Base-by-base conservation (phyloP, 2,888 invertebrate genomes). In the Kuschelorhynchus macadamiae region DNA sequence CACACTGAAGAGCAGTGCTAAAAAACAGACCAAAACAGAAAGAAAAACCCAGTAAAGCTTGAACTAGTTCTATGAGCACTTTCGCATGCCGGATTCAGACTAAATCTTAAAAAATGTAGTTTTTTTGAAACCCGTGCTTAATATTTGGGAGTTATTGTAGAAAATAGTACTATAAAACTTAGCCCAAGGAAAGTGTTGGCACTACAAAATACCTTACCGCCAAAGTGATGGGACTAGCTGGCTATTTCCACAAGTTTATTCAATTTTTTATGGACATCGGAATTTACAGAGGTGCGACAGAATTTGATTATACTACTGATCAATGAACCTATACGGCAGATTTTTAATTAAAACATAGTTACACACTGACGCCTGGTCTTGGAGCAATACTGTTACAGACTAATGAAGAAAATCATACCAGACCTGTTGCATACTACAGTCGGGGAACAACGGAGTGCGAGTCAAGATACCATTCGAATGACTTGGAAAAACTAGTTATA, bases 401-500 rank as follows among this genome's bases (percentile, higher is more conserved):
- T 11, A 18, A 33, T 11, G 11, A 39, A 1, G 55, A 55, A 2
- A 1, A 46, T 0, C 9, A 25, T 16, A 3, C 42, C 9, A n/a
- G 32, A n/a, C 64, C 64, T 14, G 49, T 64, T 16, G 64, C 64
- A 9, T 66, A 64, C 20, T 68, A 57, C 32, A 68, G 64, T 30
- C 16, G 69, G 18, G 14, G 66, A 2, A 69, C 66, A 9, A 69
- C 65, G 5, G 50, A 60, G 5, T 59, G 20, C 21, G 71, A 71
- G 62, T 50, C 62, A 1, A 69, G 16, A 33, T 68, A 69, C 21
- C 70, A 70, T 21, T 55, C 70, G 1, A 69, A 70, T 30, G 46
- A 67, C 20, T 39, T 71, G 50, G 74, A 75, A 56, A 75, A 75
- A 4, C 57, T 76, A 3, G 75, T 71, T 30, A 53, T 53, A n/a